Evolutionary conservation across 2,113 vertebrate genomes (phyloP).

Genomic region (Heterotis niloticus): DNA sequence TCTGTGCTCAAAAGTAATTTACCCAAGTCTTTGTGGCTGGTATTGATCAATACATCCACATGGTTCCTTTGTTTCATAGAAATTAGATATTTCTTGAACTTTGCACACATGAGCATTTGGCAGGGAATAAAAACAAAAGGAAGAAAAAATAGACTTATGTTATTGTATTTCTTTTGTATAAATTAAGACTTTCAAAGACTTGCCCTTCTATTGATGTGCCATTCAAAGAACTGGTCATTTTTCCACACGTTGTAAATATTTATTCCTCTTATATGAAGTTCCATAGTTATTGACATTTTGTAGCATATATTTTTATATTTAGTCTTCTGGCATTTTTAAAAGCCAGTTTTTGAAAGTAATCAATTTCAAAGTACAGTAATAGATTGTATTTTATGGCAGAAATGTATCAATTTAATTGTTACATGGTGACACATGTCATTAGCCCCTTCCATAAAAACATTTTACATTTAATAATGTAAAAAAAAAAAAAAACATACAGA

Average conservation of each 20-base stretch:
- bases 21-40: neutral
- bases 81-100: neutral
- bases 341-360: neutral
- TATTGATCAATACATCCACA: neutral
- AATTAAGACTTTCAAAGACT: neutral
- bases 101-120: neutral
- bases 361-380: neutral
- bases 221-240: neutral
- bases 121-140: too few relatives aligned
- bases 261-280: neutral
- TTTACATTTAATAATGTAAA: too few relatives aligned
- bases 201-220: constrained; percentile 6
- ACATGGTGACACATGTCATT: neutral
- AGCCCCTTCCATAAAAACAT: too few relatives aligned
- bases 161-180: neutral
- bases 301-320: neutral
- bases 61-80: neutral
- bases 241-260: neutral
- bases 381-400: neutral
- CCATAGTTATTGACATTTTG: neutral
- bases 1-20: neutral
- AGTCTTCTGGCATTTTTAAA: neutral
- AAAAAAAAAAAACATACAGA: too few relatives aligned
- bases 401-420: neutral
- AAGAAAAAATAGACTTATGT: neutral